Percentiles rank a stretch among this genome's conserved stretches.
Evolutionary conservation across 2,113 vertebrate genomes (phyloP).

Genomic region (Pogona vitticeps): DNA sequence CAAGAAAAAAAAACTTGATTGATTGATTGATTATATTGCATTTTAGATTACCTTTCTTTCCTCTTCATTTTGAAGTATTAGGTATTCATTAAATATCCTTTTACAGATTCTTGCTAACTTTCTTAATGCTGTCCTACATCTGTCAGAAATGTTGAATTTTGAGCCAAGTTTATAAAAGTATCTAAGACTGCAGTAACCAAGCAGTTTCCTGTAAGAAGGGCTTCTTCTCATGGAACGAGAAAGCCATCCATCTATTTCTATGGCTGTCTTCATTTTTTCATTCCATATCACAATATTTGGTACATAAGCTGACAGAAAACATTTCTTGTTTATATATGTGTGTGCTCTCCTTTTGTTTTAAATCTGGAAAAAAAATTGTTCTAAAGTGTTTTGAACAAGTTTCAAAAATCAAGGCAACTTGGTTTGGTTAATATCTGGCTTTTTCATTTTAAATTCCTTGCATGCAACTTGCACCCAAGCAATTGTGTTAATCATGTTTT

Average conservation of each 20-base stretch:
- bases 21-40: not conserved
- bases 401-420: not conserved
- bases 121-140: not conserved
- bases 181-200: too few relatives aligned
- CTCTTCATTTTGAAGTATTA: not conserved
- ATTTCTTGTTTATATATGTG: not conserved
- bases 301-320: not conserved
- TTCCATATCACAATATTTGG: not conserved
- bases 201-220: not conserved
- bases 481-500: not conserved
- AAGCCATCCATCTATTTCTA: not conserved
- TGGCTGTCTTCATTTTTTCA: not conserved
- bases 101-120: not conserved
- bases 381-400: constrained; percentile 10
- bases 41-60: not conserved
- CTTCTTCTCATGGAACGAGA: not conserved
- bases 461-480: not conserved
- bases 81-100: not conserved
- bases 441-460: not conserved
- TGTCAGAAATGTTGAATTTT: not conserved
- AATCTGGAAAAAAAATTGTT: constrained; percentile 16
- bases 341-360: not conserved
- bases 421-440: not conserved
- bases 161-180: too few relatives aligned
- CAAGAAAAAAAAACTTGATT: too few relatives aligned